Evolutionary conservation across 1,140 invertebrate genomes (phyloP).

Genomic region (Brachionus manjavacas): DNA sequence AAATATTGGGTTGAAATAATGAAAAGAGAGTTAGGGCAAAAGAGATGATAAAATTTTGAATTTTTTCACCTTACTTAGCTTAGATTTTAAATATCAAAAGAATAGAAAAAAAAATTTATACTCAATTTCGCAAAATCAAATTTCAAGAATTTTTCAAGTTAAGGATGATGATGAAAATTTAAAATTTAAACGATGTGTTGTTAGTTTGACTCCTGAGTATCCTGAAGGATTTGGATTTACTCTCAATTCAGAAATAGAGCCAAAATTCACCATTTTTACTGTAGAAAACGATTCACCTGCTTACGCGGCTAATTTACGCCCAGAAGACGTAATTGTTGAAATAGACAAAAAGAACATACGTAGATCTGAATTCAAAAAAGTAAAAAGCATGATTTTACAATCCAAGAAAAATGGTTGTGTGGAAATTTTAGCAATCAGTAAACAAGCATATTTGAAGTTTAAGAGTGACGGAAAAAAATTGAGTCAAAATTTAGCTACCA

Average conservation of each 20-base stretch:
- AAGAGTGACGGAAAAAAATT: conserved; percentile 18
- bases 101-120: too few relatives aligned
- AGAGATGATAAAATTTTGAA: too few relatives aligned
- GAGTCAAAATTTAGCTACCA: not conserved
- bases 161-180: not conserved
- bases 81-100: too few relatives aligned
- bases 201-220: not conserved
- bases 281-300: conserved; percentile 22
- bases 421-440: conserved; percentile 22
- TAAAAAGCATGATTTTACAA: conserved; percentile 4
- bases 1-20: too few relatives aligned
- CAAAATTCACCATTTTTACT: not conserved
- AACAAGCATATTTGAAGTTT: not conserved
- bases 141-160: too few relatives aligned
- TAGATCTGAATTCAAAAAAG: not conserved
- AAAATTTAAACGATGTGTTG: not conserved
- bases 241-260: not conserved
- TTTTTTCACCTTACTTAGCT: too few relatives aligned
- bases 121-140: too few relatives aligned
- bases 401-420: not conserved
- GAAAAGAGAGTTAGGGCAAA: too few relatives aligned
- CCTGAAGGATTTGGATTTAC: conserved; percentile 20
- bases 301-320: conserved; percentile 12
- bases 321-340: conserved; percentile 2
- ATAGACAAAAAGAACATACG: conserved; percentile 32